A percentile compares a stretch with the other conserved stretches of the same genome.
Evolutionary conservation across 2,113 vertebrate species (phyloP).

Genomic region (Xiphophorus couchianus): DNA sequence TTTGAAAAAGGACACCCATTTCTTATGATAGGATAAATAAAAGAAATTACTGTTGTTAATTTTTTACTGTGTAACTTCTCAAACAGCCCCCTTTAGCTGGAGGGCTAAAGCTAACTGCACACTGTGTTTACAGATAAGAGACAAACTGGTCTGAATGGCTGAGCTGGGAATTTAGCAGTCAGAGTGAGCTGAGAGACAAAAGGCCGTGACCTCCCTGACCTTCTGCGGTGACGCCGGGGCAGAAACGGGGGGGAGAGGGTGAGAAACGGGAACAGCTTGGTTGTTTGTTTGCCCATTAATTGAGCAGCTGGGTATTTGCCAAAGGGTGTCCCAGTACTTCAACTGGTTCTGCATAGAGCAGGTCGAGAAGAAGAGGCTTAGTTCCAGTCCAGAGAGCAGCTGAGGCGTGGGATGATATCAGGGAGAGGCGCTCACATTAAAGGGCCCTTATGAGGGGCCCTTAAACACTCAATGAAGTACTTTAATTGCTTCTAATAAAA

Average conservation of each 20-base stretch:
- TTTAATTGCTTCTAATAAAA: background rate
- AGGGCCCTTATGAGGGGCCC: background rate
- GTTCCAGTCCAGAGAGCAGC: conserved; percentile 51
- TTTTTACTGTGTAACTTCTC: too few species aligned
- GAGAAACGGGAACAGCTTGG: conserved; percentile 11
- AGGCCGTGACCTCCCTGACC: conserved; percentile 54
- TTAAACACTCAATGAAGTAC: conserved; percentile 5
- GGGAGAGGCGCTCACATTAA: conserved; percentile 11
- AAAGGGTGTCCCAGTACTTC: conserved; percentile 43
- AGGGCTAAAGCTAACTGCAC: background rate
- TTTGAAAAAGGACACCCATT: too few species aligned
- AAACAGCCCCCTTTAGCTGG: background rate
- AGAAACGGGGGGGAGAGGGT: background rate
- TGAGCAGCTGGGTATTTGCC: conserved; percentile 58
- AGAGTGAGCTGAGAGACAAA: conserved; percentile 68
- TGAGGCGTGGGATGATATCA: conserved; percentile 23
- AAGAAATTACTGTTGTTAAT: too few species aligned
- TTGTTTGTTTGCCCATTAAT: conserved; percentile 70
- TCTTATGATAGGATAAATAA: too few species aligned
- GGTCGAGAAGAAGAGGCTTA: conserved; percentile 36
- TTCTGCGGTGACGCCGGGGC: conserved; percentile 27
- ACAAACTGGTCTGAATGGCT: conserved; percentile 37
- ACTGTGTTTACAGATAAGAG: conserved; percentile 59
- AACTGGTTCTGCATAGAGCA: conserved; percentile 14
- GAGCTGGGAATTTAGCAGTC: conserved; percentile 50